Percentiles rank a stretch among this genome's conserved stretches.
phyloP scores from a whole-genome alignment of 2,113 vertebrate species.

The Gavialis gangeticus region DNA sequence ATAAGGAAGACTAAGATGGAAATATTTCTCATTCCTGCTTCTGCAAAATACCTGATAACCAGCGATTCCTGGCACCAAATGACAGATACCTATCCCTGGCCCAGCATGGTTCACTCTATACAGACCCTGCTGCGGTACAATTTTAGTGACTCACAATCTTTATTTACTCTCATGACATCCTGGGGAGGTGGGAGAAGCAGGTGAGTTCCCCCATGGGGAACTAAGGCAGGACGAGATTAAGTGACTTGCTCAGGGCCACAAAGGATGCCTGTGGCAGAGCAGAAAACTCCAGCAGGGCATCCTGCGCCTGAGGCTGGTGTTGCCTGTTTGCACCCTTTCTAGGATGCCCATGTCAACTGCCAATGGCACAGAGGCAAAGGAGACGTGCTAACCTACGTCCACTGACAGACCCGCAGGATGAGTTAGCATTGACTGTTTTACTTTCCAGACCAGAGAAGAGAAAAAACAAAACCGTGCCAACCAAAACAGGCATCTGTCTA shows the following conservation, averaged over 20 bases:
- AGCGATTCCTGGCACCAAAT: neutral
- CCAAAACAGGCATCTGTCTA: no score
- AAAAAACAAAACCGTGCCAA: neutral
- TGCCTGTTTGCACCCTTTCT: accelerated
- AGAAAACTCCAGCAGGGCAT: neutral
- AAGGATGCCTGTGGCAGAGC: accelerated
- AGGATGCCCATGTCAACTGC: neutral
- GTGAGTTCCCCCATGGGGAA: accelerated
- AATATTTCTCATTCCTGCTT: neutral
- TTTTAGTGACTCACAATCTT: neutral
- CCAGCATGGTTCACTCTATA: neutral
- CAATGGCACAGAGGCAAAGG: neutral
- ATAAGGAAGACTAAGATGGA: conserved; percentile 31
- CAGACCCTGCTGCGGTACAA: neutral
- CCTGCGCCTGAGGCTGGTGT: neutral
- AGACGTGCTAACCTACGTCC: accelerated
- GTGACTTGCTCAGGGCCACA: neutral
- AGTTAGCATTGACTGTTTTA: neutral
- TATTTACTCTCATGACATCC: neutral
- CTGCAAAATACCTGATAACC: neutral
- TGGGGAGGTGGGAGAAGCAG: no score
- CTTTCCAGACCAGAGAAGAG: conserved; percentile 7
- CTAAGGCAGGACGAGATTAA: accelerated
- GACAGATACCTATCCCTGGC: neutral
- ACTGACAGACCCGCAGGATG: accelerated